Evolutionary conservation across 2,797 vertebrate genomes (phyloP), one percentile per base, ranked within the genome.

Genomic region (Apogon talboti): DNA sequence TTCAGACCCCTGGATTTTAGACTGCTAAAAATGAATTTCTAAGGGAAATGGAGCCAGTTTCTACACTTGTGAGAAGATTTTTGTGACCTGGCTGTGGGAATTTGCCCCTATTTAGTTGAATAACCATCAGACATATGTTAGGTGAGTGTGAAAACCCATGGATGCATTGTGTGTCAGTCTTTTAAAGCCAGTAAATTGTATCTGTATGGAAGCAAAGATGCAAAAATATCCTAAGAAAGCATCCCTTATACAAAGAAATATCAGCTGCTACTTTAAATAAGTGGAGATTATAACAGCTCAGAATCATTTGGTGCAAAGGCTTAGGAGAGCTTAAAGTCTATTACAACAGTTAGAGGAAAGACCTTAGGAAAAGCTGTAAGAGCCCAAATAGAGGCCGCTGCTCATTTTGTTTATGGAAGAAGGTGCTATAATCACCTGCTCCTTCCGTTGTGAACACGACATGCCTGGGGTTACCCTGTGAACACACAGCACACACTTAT

Each of bases 381-480:
- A 66, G 47, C 35, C 21, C 11, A 33, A 78, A 63, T 16, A 45
- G 53, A 60, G 84, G 66, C 85, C 70, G 73, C 10, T 0, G 28
- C 63, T 66, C 47, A 38, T 46, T 77, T 11, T 73, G 58, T 72
- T 83, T 71, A 41, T 18, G 37, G 52, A 49, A 21, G 60, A 19
- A 6, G 62, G 40, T 30, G 65, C 63, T 58, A n/a, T 49, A 14
- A 63, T 78, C 69, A 68, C 58, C 79, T 71, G 74, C 79, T 81
- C 38, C 14, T 46, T 54, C 58, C 2, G 10, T 48, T 66, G 49
- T 44, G 63, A 74, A 79, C 73, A 14, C 24, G 12, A 61, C 57
- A 54, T 12, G 79, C 83, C 80, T 71, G 1, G 7, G 74, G 87
- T 76, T 1, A 68, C 48, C 81, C 75, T 70, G 41, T 4, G 11